Base-by-base conservation (phyloP, 1,140 invertebrate species). In the Eriocheir sinensis region DNA sequence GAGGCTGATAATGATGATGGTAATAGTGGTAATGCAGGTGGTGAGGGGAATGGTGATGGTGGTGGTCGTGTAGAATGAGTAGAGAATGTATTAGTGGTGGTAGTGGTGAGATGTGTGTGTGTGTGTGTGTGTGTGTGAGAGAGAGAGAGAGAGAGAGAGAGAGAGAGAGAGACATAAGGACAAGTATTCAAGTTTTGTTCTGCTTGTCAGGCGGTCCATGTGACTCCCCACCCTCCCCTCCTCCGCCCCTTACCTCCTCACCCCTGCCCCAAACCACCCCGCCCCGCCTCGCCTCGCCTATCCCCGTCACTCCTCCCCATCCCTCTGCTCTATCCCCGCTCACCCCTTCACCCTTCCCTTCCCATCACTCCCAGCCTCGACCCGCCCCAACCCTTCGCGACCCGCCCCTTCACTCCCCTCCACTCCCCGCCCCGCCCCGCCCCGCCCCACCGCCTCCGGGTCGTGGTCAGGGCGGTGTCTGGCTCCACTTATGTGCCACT, bases 401-500 rank as follows among this genome's bases (percentile, higher is more conserved):
- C 60, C 27, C 60, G 27, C 27, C 60, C 60, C 60, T 21, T n/a
- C 60, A 21, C 60, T 2, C 60, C 60, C 60, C 60, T 21, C 60
- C 60, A 9, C 53, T 8, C 53, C 53, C 60, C 60, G 60, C 60
- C 60, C 60, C 60, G 60, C 60, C 60, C 27, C 27, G 60, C 60
- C 60, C 34, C 81, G 38, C 81, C 81, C 81, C 21, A 34, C 81
- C 21, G 81, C 81, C 38, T 30, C 12, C 81, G 34, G 81, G 81
- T 8, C 34, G 30, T 72, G 60, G 81, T 41, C 15, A 34, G 81
- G 38, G 34, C 12, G 81, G 81, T 34, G 81, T 17, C 81, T 41
- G 81, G 34, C n/a, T 34, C 30, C 81, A 89, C 41, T 89, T 89
- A 89, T 89, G 41, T 89, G 38, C 36, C 86, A 89, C 38, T 89